phyloP scores from a whole-genome alignment of 2,113 vertebrate genomes.

The Thamnophis sirtalis region DNA sequence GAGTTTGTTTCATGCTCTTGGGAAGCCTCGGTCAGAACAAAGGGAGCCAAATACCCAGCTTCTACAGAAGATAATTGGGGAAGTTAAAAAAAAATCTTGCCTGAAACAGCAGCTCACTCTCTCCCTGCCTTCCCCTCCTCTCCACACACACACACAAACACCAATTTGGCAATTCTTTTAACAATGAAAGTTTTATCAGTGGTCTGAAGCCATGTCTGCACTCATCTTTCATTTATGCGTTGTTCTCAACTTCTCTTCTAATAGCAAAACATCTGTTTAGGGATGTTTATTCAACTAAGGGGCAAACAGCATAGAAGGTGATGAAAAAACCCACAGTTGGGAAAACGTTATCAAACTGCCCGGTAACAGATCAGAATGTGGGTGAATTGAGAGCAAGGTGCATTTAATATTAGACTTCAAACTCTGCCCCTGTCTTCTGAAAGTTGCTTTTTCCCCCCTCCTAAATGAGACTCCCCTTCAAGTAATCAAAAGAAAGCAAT shows the following conservation, averaged over 20 bases:
- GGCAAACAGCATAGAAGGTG: neutral
- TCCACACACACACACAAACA: neutral
- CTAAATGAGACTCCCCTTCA: neutral
- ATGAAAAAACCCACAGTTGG: neutral
- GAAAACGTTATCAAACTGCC: neutral
- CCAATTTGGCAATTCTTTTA: neutral
- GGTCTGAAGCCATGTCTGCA: neutral
- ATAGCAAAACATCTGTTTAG: neutral
- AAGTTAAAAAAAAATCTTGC: neutral
- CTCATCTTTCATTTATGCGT: neutral
- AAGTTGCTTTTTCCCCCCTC: neutral
- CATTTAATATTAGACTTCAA: neutral
- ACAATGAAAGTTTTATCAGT: neutral
- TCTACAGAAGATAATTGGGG: neutral
- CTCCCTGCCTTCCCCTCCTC: neutral
- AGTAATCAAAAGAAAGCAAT: constrained; percentile 21
- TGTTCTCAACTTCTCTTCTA: neutral
- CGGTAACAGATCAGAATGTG: neutral
- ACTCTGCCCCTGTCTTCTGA: neutral
- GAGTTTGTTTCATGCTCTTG: no score
- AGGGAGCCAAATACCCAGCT: neutral
- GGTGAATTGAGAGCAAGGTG: neutral
- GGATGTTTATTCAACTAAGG: neutral
- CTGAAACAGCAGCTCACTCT: neutral
- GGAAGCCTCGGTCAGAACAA: no score